Evolutionary conservation across 2,113 vertebrate genomes (phyloP), one percentile per base, ranked within the genome.

Genomic region (Hipposideros armiger): DNA sequence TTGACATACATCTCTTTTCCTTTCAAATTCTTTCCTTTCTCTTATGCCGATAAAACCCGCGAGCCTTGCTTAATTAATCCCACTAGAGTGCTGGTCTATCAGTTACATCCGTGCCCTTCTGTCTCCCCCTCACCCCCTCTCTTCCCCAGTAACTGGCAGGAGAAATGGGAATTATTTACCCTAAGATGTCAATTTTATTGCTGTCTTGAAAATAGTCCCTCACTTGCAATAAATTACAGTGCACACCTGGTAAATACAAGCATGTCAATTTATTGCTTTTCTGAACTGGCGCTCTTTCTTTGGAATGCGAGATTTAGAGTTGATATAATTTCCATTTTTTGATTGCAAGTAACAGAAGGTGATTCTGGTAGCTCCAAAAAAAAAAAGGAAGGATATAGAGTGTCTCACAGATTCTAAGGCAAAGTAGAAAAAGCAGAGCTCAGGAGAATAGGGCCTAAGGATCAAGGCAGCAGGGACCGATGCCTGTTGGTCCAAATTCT

Each of bases 41-140:
- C 36, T 5, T 62, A 32, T 19, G 80, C 36, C 87, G 78, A 54
- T 77, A 30, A 89, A 91, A 77, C 11, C 47, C 26, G 36, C 28
- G 11, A 58, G 36, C 85, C 58, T 84, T 52, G 15, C 58, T 92
- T 84, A 95, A 95, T 93, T 87, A 96, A 90, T 91, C 67, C 69
- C 64, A 26, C 56, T 15, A 7, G 30, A 87, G 30, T 36, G 2
- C 69, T 67, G 14, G 16, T 30, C 47, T 84, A 20, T 90, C 50
- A n/a, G 45, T 88, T 86, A 66, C 4, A 17, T 77, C 52, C 28
- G 4, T 76, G 54, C 58, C 80, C 11, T 56, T 86, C 52, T 22
- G 26, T 28, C 64, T 87, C 36, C 30, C 28, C 3, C 15, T 20
- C n/a, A 52, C 50, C 26, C 40, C 17, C 26, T 20, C 24, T 80